These are phyloP conservation scores for Chiroxiphia lanceolata DNA, from an alignment of 2,797 vertebrate species.

Conservation along the genomic window DNA sequence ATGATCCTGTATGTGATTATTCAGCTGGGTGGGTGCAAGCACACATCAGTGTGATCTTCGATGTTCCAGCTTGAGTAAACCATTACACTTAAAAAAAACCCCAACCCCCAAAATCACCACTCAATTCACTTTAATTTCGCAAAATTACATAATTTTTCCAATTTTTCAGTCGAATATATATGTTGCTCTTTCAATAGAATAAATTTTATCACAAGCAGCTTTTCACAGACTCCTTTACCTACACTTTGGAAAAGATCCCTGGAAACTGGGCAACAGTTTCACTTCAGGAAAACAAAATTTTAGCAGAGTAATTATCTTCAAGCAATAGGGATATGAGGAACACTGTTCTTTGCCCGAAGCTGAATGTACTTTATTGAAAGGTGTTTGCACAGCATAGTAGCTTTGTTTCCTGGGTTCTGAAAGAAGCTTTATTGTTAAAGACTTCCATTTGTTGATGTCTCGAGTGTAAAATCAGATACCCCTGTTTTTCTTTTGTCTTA, in stretches of 20 bases:
- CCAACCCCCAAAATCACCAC: no score
- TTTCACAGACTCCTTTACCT: background rate
- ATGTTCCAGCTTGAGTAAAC: background rate
- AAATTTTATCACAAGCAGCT: background rate
- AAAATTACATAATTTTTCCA: background rate
- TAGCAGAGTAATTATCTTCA: background rate
- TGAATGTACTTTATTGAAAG: background rate
- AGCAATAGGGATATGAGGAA: background rate
- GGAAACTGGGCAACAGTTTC: background rate
- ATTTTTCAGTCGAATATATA: background rate
- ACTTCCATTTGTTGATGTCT: background rate
- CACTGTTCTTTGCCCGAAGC: background rate
- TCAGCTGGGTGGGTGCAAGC: background rate
- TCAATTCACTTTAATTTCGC: background rate
- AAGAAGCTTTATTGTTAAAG: conserved; percentile 12
- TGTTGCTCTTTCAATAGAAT: background rate
- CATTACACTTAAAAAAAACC: background rate
- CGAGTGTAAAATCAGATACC: background rate
- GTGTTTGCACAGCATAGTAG: background rate
- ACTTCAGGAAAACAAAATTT: background rate
- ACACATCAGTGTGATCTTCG: background rate
- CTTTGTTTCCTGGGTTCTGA: background rate
- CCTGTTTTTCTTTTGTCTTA: conserved; percentile 39
- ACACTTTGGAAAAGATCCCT: background rate
- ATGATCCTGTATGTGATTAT: background rate